Base-by-base conservation (phyloP, 1,140 invertebrate species). In the Heliconius hermathena region DNA sequence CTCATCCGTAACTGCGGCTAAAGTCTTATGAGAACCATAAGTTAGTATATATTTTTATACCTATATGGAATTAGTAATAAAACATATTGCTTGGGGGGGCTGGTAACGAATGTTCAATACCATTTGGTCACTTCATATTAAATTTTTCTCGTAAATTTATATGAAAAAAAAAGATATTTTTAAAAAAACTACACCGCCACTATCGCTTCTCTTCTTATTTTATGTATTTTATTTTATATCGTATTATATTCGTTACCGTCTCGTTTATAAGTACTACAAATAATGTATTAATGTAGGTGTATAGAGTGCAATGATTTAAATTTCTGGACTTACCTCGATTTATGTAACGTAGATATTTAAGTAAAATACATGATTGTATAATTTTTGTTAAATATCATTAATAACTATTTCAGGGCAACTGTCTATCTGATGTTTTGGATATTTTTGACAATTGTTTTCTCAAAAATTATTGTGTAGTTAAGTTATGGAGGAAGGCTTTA, bases 11-110 rank as follows among this genome's bases (percentile, higher is more conserved):
- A 60, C 22, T 60, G 57, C 60, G 60, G 22, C 60, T 66, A 29
- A 66, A 26, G 60, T 66, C 60, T 66, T 66, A 66, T 66, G 60
- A 66, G 22, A 66, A 66, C 60, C 60, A 66, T 66, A 66, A 29
- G 22, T 29, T 66, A 66, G 60, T 29, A 5, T 66, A 26, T 66
- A 66, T 66, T 66, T 66, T 66, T 66, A 29, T 66, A 66, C 13
- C 22, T 16, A 66, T 66, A 16, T 16, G 26, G n/a, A 66, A 66
- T 66, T 66, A 66, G 60, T 66, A 66, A 66, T 66, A 66, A 29
- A 26, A 66, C n/a, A 66, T 66, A 66, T 66, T 26, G 22, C 11
- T 66, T 66, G 22, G 26, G 13, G 22, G 13, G 22, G 26, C 3
- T 66, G 22, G 60, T 66, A 66, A 13, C 60, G 60, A 26, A 66